These are phyloP conservation scores for Alethe castanea DNA, from an alignment of 2,113 vertebrate species.

Conservation along the genomic window DNA sequence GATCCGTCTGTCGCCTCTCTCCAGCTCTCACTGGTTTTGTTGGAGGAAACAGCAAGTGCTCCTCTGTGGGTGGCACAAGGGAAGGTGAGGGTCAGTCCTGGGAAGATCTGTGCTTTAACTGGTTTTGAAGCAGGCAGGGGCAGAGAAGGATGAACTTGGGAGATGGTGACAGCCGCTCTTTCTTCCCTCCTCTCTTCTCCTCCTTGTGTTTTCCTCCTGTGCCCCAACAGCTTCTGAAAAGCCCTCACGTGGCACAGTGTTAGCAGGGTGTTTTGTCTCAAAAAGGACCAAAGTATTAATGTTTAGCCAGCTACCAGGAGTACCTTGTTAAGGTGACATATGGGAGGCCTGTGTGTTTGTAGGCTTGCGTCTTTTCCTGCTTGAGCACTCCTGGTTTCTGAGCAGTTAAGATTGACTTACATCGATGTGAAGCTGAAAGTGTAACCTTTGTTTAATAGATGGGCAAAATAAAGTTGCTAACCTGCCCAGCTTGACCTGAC, in stretches of 20 bases:
- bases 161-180: not conserved
- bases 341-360: not conserved
- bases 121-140: not conserved
- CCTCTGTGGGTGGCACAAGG: not conserved
- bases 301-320: not conserved
- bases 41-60: not conserved
- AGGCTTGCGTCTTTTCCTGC: not conserved
- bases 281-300: not conserved
- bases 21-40: not conserved
- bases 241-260: not conserved
- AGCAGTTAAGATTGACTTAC: not conserved
- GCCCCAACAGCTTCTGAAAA: not conserved
- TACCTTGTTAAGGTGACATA: not conserved
- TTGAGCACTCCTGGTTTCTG: not conserved
- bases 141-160: not conserved
- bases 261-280: not conserved
- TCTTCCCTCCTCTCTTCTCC: not conserved
- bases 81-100: not conserved
- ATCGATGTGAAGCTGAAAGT: not conserved
- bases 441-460: not conserved
- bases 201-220: not conserved
- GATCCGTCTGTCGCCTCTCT: not conserved
- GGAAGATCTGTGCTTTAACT: not conserved
- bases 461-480: not conserved
- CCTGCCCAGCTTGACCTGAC: not conserved